phyloP scores from a whole-genome alignment of 2,888 invertebrate genomes.

The Callimorpha dominula region DNA sequence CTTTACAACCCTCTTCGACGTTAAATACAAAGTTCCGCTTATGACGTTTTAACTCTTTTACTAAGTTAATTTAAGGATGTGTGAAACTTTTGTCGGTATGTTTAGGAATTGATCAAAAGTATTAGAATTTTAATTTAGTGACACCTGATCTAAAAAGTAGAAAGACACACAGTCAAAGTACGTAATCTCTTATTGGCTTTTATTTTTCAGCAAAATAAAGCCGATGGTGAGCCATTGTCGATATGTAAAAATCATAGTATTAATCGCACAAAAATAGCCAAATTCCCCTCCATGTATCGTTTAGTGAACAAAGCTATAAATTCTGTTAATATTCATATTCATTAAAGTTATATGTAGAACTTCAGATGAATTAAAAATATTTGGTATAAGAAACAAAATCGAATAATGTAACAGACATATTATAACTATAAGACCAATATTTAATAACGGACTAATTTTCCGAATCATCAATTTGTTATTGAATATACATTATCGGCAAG shows the following conservation, averaged over 20 bases:
- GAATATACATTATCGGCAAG: background rate
- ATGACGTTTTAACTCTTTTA: constrained; percentile 22
- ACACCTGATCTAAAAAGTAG: background rate
- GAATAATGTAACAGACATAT: background rate
- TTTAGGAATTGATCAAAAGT: background rate
- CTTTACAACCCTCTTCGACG: constrained; percentile 33
- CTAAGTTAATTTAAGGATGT: background rate
- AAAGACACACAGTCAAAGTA: background rate
- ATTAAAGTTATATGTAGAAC: too few species aligned
- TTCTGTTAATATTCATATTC: too few species aligned
- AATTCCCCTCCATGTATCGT: background rate
- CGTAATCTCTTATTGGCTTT: background rate
- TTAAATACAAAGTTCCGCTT: constrained; percentile 37
- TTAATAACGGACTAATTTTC: background rate
- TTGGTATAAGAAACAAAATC: too few species aligned
- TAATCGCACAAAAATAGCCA: background rate
- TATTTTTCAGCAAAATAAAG: background rate
- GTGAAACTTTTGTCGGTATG: background rate
- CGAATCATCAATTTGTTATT: background rate
- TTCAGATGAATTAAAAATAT: too few species aligned
- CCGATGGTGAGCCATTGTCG: background rate
- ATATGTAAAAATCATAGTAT: background rate
- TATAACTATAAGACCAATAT: background rate
- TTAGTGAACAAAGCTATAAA: background rate
- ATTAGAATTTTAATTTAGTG: background rate